Evolutionary conservation across 2,113 vertebrate genomes (phyloP), one percentile per base, ranked within the genome.

Genomic region (Festucalex cinctus): DNA sequence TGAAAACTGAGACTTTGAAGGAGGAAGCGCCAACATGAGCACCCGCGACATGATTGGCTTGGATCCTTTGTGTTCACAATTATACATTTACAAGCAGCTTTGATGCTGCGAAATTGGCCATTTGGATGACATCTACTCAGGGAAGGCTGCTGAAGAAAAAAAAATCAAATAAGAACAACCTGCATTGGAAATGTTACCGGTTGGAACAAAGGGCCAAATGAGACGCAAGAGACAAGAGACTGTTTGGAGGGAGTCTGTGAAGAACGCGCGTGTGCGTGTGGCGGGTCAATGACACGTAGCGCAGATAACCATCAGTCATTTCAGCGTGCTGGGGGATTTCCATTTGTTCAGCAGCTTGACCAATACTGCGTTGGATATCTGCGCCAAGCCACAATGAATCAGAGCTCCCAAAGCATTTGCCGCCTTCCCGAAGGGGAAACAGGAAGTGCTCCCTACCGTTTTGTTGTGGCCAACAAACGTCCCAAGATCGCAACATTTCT

Each of bases 241-340:
- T 53, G 32, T 32, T 20, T 53, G 57, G 51, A 57, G 51, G 37
- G 65, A 69, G 66, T 32, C 9, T 37, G 51, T 56, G 16, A 60
- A 59, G 65, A 73, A 6, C 0, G 59, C 13, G 59, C 37, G 3
- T 48, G 67, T 44, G 39, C 32, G 66, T 28, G 63, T n/a, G 63
- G 19, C 16, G 24, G 62, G 72, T 54, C 68, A 70, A 67, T 66
- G 57, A 65, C 73, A 76, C 67, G 26, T 48, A 69, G 69, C 61
- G 49, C 64, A 80, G 89, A 92, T 91, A 91, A 86, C 79, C 84
- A 91, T 92, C 90, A 90, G 87, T 89, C 88, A 92, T 91, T 91
- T 92, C 88, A 83, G 85, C 75, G 66, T 74, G 86, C 83, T 82
- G 82, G 66, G 66, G 69, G 81, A 80, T 90, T 85, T 88, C 88